A percentile compares a stretch with the other conserved stretches of the same genome.
Evolutionary conservation across 2,888 invertebrate species (phyloP).

Genomic region (Dryomyza anilis): DNA sequence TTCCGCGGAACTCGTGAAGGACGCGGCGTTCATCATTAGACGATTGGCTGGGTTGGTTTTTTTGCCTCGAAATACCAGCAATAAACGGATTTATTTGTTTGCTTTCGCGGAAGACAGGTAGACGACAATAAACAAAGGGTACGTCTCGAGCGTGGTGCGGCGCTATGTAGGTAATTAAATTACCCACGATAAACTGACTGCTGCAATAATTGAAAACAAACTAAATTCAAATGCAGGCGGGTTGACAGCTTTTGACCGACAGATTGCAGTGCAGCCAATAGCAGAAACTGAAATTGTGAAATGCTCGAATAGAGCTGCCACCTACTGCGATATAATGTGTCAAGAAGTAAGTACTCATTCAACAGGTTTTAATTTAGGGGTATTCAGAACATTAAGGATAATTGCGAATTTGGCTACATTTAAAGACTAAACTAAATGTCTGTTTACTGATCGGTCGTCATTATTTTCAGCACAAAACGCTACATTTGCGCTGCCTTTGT

Average conservation of each 20-base stretch:
- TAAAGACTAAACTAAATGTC: too few relatives aligned
- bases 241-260: neutral
- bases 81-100: neutral
- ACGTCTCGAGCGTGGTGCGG: too few relatives aligned
- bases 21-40: neutral
- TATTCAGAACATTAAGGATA: too few relatives aligned
- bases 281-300: neutral
- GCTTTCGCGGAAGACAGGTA: neutral
- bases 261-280: neutral
- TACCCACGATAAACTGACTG: neutral
- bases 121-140: neutral
- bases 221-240: neutral
- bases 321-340: too few relatives aligned
- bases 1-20: neutral
- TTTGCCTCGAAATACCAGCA: neutral
- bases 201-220: constrained; percentile 13
- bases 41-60: too few relatives aligned
- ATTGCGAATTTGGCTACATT: too few relatives aligned
- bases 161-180: neutral
- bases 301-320: neutral
- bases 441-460: too few relatives aligned
- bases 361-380: too few relatives aligned
- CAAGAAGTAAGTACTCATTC: too few relatives aligned
- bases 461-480: too few relatives aligned
- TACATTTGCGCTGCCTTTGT: too few relatives aligned